Conservation (phyloP, 2,113 vertebrate species). For the Aramus guarauna region DNA sequence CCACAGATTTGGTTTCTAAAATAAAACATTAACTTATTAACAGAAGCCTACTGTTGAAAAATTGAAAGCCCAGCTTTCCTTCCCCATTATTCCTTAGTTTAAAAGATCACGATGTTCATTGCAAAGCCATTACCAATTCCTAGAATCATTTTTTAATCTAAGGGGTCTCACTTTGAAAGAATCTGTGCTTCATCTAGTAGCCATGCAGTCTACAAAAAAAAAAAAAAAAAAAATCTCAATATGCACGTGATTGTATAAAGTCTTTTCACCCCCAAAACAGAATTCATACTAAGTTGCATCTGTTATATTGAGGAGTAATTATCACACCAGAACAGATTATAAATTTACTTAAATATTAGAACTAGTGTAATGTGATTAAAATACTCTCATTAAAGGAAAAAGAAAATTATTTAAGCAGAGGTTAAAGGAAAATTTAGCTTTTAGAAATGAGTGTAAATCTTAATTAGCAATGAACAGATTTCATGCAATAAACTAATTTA, state of each 20-base stretch:
- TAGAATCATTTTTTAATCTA: conserved; percentile 45
- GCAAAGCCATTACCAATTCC: not conserved
- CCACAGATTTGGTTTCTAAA: conserved; percentile 15
- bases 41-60: not conserved
- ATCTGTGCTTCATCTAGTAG: not conserved
- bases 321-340: not conserved
- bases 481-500: not conserved
- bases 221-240: not conserved
- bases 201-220: not conserved
- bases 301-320: not conserved
- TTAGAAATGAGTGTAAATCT: not conserved
- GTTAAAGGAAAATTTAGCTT: not conserved
- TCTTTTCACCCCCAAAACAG: not conserved
- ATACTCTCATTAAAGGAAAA: not conserved
- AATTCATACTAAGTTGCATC: not conserved
- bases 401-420: not conserved
- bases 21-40: conserved; percentile 35
- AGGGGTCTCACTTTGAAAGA: conserved; percentile 19
- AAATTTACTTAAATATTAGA: not conserved
- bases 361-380: not conserved
- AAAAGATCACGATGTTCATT: conserved; percentile 3
- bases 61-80: not conserved
- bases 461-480: not conserved
- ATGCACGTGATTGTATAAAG: accelerated
- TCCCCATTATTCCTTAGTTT: not conserved